A percentile compares a stretch with the other conserved stretches of the same genome.
phyloP scores from a whole-genome alignment of 2,113 vertebrate genomes.

The Trogon melanurus region DNA sequence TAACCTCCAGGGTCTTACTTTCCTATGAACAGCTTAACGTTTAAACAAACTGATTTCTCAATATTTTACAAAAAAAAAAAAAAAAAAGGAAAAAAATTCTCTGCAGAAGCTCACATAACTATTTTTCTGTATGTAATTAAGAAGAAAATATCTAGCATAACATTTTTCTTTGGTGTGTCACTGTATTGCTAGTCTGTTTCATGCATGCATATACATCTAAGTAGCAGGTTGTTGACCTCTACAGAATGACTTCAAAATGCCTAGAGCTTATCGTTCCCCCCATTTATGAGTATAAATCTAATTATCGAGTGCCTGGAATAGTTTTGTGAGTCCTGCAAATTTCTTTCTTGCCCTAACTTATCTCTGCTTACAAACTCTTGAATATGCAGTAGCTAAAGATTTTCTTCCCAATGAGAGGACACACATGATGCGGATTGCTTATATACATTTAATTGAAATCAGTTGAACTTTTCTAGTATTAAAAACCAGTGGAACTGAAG shows the following conservation, averaged over 20 bases:
- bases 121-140: slow-evolving; percentile 17
- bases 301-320: slow-evolving; percentile 5
- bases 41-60: slow-evolving; percentile 67
- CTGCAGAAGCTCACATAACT: background rate
- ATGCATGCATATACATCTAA: background rate
- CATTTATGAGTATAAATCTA: background rate
- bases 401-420: background rate
- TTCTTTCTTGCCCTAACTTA: slow-evolving; percentile 31
- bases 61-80: background rate
- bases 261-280: background rate
- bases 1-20: slow-evolving; percentile 65
- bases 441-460: background rate
- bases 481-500: background rate
- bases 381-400: background rate
- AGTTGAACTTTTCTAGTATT: background rate
- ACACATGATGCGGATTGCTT: background rate
- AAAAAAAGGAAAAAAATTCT: background rate
- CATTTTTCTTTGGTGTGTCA: background rate
- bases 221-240: background rate
- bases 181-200: background rate
- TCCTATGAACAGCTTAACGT: slow-evolving; percentile 44
- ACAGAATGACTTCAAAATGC: slow-evolving; percentile 28
- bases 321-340: background rate
- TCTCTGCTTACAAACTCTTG: background rate
- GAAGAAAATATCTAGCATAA: background rate